Percentiles rank a stretch among this genome's conserved stretches.
Evolutionary conservation across 2,888 invertebrate genomes (phyloP).

Genomic region (Tenthredo scrophulariae): DNA sequence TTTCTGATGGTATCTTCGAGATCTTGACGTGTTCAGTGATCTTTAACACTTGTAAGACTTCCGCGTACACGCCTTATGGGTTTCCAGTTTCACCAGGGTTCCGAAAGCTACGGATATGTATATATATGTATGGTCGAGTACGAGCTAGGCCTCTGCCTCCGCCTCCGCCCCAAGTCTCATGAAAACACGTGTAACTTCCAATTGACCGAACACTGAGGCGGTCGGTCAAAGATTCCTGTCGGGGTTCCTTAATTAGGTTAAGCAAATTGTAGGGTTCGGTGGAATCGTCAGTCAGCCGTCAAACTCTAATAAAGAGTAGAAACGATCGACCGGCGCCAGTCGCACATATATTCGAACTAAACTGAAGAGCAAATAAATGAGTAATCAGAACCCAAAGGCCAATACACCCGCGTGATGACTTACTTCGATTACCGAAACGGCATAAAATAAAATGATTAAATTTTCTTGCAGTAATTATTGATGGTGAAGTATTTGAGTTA

Average conservation of each 20-base stretch:
- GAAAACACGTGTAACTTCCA: slow-evolving; percentile 74
- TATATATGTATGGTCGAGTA: background rate
- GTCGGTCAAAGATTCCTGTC: slow-evolving; percentile 66
- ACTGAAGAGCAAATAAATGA: background rate
- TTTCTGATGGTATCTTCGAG: background rate
- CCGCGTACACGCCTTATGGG: slow-evolving; percentile 29
- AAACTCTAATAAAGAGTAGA: slow-evolving; percentile 27
- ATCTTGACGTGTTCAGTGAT: slow-evolving; percentile 53
- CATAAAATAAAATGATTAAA: background rate
- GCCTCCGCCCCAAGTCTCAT: slow-evolving; percentile 61
- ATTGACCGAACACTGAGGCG: slow-evolving; percentile 65
- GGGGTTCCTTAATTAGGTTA: slow-evolving; percentile 69
- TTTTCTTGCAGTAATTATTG: background rate
- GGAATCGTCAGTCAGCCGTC: slow-evolving; percentile 21
- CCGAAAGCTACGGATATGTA: background rate
- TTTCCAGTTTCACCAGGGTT: slow-evolving; percentile 40
- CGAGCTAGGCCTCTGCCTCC: background rate
- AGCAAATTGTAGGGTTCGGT: slow-evolving; percentile 64
- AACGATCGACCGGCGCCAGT: slow-evolving; percentile 12
- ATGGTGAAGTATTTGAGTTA: background rate
- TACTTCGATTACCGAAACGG: background rate
- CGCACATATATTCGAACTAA: background rate
- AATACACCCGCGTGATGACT: background rate
- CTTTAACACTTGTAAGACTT: slow-evolving; percentile 48
- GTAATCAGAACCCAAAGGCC: background rate